Evolutionary conservation across 1,140 invertebrate genomes (phyloP).

Genomic region (Meloidogyne chitwoodi): DNA sequence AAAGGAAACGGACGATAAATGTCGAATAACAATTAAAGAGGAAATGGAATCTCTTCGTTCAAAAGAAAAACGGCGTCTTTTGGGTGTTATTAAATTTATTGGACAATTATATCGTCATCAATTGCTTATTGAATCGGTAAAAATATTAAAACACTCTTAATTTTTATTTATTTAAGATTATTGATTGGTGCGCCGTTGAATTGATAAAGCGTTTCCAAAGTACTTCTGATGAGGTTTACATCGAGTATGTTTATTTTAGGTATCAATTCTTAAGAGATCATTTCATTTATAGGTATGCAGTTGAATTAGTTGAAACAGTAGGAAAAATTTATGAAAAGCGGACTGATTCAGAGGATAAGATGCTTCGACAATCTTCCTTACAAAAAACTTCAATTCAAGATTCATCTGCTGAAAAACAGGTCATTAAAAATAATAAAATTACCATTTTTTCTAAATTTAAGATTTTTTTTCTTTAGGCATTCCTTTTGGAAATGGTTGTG

Average conservation of each 20-base stretch:
- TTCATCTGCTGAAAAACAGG: neutral
- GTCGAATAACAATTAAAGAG: neutral
- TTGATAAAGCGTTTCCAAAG: slow-evolving; percentile 23
- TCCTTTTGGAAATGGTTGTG: slow-evolving; percentile 14
- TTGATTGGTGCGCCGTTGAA: slow-evolving; percentile 30
- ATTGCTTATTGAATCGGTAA: slow-evolving; percentile 21
- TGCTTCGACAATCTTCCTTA: neutral
- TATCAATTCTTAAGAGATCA: neutral
- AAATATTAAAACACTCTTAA: neutral
- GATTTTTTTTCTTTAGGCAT: neutral
- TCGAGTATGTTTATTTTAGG: slow-evolving; percentile 11
- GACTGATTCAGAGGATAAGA: neutral
- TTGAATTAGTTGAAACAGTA: slow-evolving; percentile 28
- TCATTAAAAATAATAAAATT: neutral
- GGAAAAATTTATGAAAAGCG: slow-evolving; percentile 28
- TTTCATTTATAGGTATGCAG: slow-evolving; percentile 13
- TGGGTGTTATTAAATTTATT: slow-evolving; percentile 32
- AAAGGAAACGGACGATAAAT: slow-evolving; percentile 14
- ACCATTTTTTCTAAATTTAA: neutral
- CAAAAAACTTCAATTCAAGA: neutral
- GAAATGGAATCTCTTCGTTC: slow-evolving; percentile 22
- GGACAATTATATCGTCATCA: slow-evolving; percentile 29
- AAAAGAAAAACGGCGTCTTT: slow-evolving; percentile 29
- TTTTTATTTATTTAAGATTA: slow-evolving; percentile 6
- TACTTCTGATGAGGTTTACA: slow-evolving; percentile 26